Conservation (phyloP, 2,113 vertebrate genomes). For the Sitta europaea region DNA sequence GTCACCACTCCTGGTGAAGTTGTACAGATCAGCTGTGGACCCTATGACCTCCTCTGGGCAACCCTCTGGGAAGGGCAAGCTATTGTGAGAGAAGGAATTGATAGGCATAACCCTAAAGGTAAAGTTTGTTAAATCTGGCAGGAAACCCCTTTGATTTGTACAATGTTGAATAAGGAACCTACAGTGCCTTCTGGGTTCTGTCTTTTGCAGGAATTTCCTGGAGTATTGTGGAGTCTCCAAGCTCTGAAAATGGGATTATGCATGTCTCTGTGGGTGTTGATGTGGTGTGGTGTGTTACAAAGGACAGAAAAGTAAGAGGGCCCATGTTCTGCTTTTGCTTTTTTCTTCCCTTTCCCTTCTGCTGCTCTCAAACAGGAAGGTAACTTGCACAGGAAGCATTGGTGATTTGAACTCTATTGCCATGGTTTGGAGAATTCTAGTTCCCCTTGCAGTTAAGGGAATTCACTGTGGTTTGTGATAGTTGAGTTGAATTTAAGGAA, state of each 20-base stretch:
- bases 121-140: not conserved
- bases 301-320: conserved; percentile 88
- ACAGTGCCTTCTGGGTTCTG: not conserved
- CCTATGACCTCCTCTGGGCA: conserved; percentile 90
- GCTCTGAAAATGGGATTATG: conserved; percentile 82
- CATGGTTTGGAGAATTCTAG: not conserved
- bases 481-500: not conserved
- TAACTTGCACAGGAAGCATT: not conserved
- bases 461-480: not conserved
- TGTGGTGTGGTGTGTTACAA: conserved; percentile 94
- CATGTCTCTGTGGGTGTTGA: conserved; percentile 86
- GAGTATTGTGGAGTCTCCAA: conserved; percentile 88
- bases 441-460: not conserved
- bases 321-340: not conserved
- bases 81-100: conserved; percentile 90
- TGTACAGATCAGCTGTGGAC: conserved; percentile 95
- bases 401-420: not conserved
- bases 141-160: not conserved
- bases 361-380: not conserved
- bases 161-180: not conserved
- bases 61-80: conserved; percentile 96
- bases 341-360: not conserved
- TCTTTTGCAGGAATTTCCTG: conserved; percentile 77
- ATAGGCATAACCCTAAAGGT: conserved; percentile 89
- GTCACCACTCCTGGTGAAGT: conserved; percentile 86